Evolutionary conservation across 2,888 invertebrate species (phyloP).

Genomic region (Spisula subtruncata): DNA sequence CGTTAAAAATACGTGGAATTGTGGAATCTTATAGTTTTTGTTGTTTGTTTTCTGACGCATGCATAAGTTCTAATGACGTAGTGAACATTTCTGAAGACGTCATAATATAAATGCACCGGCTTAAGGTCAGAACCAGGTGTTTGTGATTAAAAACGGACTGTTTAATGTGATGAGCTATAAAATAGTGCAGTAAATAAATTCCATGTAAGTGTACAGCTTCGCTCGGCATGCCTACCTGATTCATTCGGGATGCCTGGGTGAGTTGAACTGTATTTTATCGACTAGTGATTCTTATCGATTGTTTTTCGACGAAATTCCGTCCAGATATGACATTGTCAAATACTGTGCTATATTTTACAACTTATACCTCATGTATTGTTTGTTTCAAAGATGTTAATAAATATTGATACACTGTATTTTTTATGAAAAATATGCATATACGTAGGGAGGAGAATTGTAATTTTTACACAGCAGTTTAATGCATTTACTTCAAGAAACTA

Average conservation of each 20-base stretch:
- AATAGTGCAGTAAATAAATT: too few relatives aligned
- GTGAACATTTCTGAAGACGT: neutral
- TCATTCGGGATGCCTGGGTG: too few relatives aligned
- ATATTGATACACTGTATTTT: too few relatives aligned
- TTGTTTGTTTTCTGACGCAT: neutral
- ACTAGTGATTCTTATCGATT: neutral
- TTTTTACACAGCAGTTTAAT: too few relatives aligned
- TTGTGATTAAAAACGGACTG: neutral
- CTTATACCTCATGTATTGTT: neutral
- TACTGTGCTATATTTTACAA: neutral
- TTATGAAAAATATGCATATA: too few relatives aligned
- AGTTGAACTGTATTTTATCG: too few relatives aligned
- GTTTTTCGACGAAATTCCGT: conserved; percentile 7
- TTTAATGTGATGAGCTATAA: too few relatives aligned
- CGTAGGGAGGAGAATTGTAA: too few relatives aligned
- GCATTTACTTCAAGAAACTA: too few relatives aligned
- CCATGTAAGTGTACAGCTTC: too few relatives aligned
- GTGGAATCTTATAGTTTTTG: neutral
- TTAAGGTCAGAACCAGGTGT: neutral
- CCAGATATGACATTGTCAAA: conserved; percentile 4
- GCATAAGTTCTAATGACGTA: neutral
- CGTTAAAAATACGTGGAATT: neutral
- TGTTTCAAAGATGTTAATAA: neutral
- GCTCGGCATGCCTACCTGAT: too few relatives aligned
- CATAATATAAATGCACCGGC: neutral